Percentiles rank a stretch among this genome's conserved stretches.
These are phyloP conservation scores for Ochlodes sylvanus DNA, from an alignment of 2,888 invertebrate species.

Conservation along the genomic window DNA sequence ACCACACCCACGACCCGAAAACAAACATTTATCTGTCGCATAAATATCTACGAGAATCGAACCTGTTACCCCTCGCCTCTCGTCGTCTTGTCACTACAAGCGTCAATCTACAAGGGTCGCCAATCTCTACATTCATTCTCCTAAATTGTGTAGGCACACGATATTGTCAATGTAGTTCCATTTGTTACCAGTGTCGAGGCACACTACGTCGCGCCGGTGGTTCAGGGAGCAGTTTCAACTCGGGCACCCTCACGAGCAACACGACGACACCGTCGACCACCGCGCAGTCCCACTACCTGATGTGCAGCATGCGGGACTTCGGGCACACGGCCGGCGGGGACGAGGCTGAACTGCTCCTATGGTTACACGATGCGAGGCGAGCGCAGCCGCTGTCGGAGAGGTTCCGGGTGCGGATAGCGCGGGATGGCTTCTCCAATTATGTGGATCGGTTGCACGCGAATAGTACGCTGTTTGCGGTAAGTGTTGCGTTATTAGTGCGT, in stretches of 20 bases:
- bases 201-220: conserved; percentile 77
- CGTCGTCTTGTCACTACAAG: too few species aligned
- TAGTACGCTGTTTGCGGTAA: conserved; percentile 94
- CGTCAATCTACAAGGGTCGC: too few species aligned
- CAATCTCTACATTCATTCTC: too few species aligned
- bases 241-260: conserved; percentile 71
- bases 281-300: conserved; percentile 85
- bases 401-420: conserved; percentile 94
- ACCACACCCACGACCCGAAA: too few species aligned
- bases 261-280: conserved; percentile 52
- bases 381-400: conserved; percentile 94
- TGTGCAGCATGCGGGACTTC: conserved; percentile 95
- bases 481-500: conserved; percentile 50
- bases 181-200: conserved; percentile 70
- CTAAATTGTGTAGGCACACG: too few species aligned
- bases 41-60: too few species aligned
- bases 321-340: conserved; percentile 95
- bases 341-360: conserved; percentile 95
- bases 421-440: conserved; percentile 95
- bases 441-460: conserved; percentile 94
- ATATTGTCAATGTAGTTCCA: background rate
- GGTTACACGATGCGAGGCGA: conserved; percentile 92
- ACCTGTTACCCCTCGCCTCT: too few species aligned
- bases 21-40: too few species aligned
- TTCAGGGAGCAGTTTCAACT: conserved; percentile 78